phyloP scores from a whole-genome alignment of 2,113 vertebrate genomes.

The Poeciliopsis turrubarensis region DNA sequence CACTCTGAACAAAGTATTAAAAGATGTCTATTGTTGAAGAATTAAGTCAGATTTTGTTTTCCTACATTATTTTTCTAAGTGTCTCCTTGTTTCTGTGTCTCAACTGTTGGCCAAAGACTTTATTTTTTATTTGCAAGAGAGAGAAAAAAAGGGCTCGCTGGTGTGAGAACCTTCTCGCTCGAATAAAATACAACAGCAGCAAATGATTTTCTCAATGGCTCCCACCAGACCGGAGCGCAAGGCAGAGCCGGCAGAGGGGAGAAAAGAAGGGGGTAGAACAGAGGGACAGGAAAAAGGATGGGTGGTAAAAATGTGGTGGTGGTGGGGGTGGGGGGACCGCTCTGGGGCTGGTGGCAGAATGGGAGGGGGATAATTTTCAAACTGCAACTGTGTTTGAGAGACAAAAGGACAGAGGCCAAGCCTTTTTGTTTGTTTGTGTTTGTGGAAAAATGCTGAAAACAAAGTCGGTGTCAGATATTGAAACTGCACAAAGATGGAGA shows the following conservation, averaged over 20 bases:
- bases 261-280: conserved; percentile 7
- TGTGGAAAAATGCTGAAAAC: conserved; percentile 5
- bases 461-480: not conserved
- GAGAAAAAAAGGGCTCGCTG: conserved; percentile 21
- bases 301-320: not conserved
- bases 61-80: not conserved
- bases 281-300: not conserved
- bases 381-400: conserved; percentile 69
- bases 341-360: not conserved
- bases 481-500: not conserved
- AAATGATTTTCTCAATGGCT: conserved; percentile 71
- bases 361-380: conserved; percentile 27
- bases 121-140: conserved; percentile 12
- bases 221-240: conserved; percentile 47
- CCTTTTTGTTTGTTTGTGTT: conserved; percentile 42
- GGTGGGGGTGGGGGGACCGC: not conserved
- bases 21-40: not conserved
- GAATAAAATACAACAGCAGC: conserved; percentile 59
- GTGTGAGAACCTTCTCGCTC: conserved; percentile 20
- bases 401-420: conserved; percentile 59
- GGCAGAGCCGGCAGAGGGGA: not conserved
- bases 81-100: not conserved
- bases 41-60: not conserved
- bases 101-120: conserved; percentile 16
- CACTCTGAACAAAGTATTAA: not conserved